Evolutionary conservation across 1,140 invertebrate genomes (phyloP).

Genomic region (Steinernema khuongi): DNA sequence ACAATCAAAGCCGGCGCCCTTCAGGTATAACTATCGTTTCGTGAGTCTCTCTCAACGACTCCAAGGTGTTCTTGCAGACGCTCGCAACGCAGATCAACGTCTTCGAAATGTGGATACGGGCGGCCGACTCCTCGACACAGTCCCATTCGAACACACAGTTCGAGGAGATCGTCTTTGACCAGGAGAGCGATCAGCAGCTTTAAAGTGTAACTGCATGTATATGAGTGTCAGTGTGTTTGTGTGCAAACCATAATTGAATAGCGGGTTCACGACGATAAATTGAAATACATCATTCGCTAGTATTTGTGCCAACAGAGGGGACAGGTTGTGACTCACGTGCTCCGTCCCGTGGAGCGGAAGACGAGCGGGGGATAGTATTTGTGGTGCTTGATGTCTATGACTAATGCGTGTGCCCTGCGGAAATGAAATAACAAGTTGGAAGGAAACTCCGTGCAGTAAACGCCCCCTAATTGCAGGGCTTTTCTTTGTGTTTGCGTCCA

Average conservation of each 20-base stretch:
- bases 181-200: conserved; percentile 2
- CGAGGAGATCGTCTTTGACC: conserved; percentile 1
- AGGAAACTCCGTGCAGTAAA: no score
- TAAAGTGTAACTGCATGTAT: neutral
- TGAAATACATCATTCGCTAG: neutral
- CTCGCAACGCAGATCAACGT: neutral
- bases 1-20: conserved; percentile 23
- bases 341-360: no score
- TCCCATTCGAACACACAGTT: neutral
- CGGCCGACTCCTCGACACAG: neutral
- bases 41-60: conserved; percentile 1
- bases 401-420: no score
- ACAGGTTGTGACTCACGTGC: no score
- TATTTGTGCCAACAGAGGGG: no score
- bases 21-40: conserved; percentile 9
- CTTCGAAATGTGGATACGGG: conserved; percentile 15
- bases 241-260: neutral
- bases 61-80: neutral
- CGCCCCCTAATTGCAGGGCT: no score
- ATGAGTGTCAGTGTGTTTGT: no score
- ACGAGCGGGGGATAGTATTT: no score
- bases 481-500: no score
- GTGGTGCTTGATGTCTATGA: no score
- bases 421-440: no score
- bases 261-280: conserved; percentile 5